These are phyloP conservation scores for Argopecten irradians DNA, from an alignment of 1,140 invertebrate species.

Conservation along the genomic window DNA sequence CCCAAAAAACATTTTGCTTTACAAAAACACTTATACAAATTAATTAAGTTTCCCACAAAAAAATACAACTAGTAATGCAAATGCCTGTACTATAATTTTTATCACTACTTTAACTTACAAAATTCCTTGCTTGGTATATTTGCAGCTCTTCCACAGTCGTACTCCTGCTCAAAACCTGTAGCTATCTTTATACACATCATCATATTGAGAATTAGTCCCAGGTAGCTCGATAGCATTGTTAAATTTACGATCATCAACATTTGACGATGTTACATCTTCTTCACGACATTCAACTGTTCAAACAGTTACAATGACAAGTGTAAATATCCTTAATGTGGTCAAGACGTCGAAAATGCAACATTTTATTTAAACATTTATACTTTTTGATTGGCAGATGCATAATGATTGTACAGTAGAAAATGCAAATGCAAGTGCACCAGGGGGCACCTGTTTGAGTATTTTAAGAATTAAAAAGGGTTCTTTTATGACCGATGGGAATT, in stretches of 20 bases:
- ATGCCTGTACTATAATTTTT: too few relatives aligned
- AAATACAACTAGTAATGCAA: too few relatives aligned
- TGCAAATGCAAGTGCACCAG: slow-evolving; percentile 17
- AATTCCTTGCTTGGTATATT: neutral
- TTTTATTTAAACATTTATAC: neutral
- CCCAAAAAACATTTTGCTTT: too few relatives aligned
- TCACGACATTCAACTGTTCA: neutral
- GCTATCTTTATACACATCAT: neutral
- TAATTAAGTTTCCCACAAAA: too few relatives aligned
- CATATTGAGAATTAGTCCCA: slow-evolving; percentile 1
- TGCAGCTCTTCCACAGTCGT: neutral
- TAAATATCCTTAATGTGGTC: neutral
- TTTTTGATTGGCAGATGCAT: slow-evolving; percentile 6
- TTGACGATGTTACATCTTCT: neutral
- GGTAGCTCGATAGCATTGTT: neutral
- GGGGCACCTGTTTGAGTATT: slow-evolving; percentile 14
- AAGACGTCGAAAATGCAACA: neutral
- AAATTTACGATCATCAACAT: neutral
- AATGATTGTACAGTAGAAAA: neutral
- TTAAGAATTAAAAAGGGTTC: slow-evolving; percentile 1
- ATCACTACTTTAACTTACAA: neutral
- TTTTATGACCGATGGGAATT: slow-evolving; percentile 10
- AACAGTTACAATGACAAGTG: neutral
- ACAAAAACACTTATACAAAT: too few relatives aligned
- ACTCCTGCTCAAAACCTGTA: neutral